Conservation (phyloP, 2,113 vertebrate species). For the Podarcis cretensis region DNA sequence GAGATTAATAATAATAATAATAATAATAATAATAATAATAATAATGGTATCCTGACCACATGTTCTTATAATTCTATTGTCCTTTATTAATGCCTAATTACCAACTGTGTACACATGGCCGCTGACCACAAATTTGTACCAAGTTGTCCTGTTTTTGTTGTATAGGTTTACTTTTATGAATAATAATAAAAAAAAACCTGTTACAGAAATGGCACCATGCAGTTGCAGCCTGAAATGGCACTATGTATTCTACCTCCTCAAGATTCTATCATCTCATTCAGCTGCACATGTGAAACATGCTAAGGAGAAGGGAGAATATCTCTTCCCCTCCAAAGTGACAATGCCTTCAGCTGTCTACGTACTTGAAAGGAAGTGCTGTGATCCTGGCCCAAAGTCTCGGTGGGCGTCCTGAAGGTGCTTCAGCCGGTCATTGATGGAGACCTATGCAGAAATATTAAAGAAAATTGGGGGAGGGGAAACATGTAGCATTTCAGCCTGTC, state of each 20-base stretch:
- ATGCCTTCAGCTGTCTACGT: conserved; percentile 62
- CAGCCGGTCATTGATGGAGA: conserved; percentile 90
- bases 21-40: not conserved
- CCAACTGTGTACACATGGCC: too few relatives aligned
- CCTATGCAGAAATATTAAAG: conserved; percentile 70
- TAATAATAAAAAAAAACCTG: too few relatives aligned
- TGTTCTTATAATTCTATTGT: too few relatives aligned
- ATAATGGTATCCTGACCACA: too few relatives aligned
- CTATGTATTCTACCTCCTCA: too few relatives aligned
- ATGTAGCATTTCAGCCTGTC: not conserved
- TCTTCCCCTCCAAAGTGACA: not conserved
- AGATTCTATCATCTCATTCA: too few relatives aligned
- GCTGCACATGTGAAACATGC: not conserved
- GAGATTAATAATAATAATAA: not conserved
- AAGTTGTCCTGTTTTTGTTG: too few relatives aligned
- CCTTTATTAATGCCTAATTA: too few relatives aligned
- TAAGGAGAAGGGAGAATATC: not conserved
- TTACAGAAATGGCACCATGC: not conserved
- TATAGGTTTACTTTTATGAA: too few relatives aligned
- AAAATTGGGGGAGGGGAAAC: not conserved
- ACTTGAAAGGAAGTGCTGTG: conserved; percentile 98
- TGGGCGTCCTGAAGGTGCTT: conserved; percentile 98
- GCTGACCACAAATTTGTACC: too few relatives aligned
- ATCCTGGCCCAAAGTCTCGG: conserved; percentile 96
- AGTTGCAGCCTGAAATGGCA: not conserved